Evolutionary conservation across 2,797 vertebrate species (phyloP), one percentile per base, ranked within the genome.

Genomic region (Squalus acanthias): DNA sequence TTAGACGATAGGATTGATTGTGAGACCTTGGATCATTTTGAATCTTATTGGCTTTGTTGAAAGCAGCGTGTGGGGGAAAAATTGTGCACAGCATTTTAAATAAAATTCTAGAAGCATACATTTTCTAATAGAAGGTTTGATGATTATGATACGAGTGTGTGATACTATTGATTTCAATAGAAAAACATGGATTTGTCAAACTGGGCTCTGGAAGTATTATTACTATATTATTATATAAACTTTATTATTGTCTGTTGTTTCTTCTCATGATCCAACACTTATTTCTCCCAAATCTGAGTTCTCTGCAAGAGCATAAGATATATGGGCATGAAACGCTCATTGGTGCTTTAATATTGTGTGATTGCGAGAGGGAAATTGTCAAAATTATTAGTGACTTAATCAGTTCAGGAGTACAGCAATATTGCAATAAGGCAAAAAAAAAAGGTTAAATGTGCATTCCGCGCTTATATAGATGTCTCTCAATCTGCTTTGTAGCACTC

Each of bases 1-100:
- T 76, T 95, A 33, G 46, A 57, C 26, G 53, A 74, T 95, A 76
- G 94, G 94, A 95, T 95, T 72, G 94, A 95, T 95, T 95, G 94
- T 57, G 70, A 95, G 53, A 95, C 94, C 67, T 95, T 72, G 69
- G 69, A 95, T 95, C 94, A 74, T 95, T 95, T 74, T 95, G 67
- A 33, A 15, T 4, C 70, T 95, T 60, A 76, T 60, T 72, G 63
- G 67, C 69, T 70, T 46, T 20, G n/a, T 72, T 76, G 94, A 95
- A 72, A 76, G 69, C 94, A 72, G 53, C 50, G 53, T n/a, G 65
- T 69, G 63, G 39, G 39, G 39, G 39, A 69, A 93, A 69, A 93
- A 67, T 93, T 93, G 91, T 93, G 91, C 39, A n/a, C 91, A 39
- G 91, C 91, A 93, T 93, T 93, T 69, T 93, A 93, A 93, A 24